Conservation (phyloP, 2,888 invertebrate species). For the Zygothrica quintamaculata region DNA sequence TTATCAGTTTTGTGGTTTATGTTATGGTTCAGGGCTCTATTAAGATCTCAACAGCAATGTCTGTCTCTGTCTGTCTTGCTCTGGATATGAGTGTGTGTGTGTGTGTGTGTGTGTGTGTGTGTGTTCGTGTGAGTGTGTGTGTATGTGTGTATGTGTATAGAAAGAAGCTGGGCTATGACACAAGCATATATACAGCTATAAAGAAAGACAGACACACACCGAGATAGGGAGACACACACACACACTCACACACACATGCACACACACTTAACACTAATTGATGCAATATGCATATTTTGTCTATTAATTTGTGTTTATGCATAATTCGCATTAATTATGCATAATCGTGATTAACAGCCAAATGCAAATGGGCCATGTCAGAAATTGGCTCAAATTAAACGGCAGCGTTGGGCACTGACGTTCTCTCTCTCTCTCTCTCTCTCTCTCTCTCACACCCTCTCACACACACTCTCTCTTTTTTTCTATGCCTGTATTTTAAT, state of each 20-base stretch:
- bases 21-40: constrained; percentile 52
- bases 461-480: constrained; percentile 22
- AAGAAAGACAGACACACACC: no score
- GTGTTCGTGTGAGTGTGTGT: not conserved
- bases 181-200: no score
- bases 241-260: constrained; percentile 5
- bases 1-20: constrained; percentile 67
- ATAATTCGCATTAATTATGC: constrained; percentile 79
- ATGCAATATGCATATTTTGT: constrained; percentile 77
- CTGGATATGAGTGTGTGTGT: not conserved
- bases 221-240: no score
- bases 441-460: no score
- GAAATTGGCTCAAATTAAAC: constrained; percentile 49
- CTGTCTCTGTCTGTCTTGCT: no score
- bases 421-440: no score
- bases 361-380: constrained; percentile 64
- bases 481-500: constrained; percentile 57
- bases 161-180: no score
- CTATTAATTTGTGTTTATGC: constrained; percentile 79
- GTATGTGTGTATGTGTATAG: no score
- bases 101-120: not conserved
- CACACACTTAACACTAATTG: constrained; percentile 60
- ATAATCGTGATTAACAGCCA: constrained; percentile 78
- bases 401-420: constrained; percentile 31
- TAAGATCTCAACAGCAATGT: constrained; percentile 37